Evolutionary conservation across 2,888 invertebrate species (phyloP).

Genomic region (Tyria jacobaeae): DNA sequence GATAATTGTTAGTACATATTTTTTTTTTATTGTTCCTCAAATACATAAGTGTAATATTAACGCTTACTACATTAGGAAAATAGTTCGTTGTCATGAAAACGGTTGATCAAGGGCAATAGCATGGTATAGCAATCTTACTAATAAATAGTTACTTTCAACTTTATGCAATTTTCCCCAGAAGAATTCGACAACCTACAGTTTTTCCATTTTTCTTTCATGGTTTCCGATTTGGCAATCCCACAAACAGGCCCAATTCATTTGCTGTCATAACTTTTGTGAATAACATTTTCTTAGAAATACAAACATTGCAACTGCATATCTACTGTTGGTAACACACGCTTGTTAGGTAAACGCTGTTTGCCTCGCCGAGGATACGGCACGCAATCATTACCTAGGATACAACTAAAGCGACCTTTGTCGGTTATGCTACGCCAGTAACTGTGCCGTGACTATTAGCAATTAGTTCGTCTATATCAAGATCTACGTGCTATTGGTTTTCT

Average conservation of each 20-base stretch:
- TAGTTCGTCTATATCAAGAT: conserved; percentile 59
- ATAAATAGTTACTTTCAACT: too few relatives aligned
- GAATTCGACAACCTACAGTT: too few relatives aligned
- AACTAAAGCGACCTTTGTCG: conserved; percentile 67
- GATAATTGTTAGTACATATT: too few relatives aligned
- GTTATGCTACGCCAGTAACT: conserved; percentile 56
- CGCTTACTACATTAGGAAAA: not conserved
- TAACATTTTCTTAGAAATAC: conserved; percentile 5
- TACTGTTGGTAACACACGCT: conserved; percentile 21
- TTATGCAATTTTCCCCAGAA: too few relatives aligned
- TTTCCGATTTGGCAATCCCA: not conserved
- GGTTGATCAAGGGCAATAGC: not conserved
- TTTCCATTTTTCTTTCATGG: not conserved
- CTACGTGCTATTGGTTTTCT: conserved; percentile 40
- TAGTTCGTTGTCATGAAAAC: not conserved
- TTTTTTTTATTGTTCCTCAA: too few relatives aligned
- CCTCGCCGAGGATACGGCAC: conserved; percentile 55
- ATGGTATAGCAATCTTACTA: not conserved
- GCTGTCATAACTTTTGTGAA: not conserved
- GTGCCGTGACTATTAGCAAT: conserved; percentile 67
- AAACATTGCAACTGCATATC: conserved; percentile 16
- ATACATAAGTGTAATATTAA: too few relatives aligned
- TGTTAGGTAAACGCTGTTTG: conserved; percentile 28
- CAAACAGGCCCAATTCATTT: not conserved
- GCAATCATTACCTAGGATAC: conserved; percentile 59